Evolutionary conservation across 2,113 vertebrate species (phyloP).

Genomic region (Puma concolor): DNA sequence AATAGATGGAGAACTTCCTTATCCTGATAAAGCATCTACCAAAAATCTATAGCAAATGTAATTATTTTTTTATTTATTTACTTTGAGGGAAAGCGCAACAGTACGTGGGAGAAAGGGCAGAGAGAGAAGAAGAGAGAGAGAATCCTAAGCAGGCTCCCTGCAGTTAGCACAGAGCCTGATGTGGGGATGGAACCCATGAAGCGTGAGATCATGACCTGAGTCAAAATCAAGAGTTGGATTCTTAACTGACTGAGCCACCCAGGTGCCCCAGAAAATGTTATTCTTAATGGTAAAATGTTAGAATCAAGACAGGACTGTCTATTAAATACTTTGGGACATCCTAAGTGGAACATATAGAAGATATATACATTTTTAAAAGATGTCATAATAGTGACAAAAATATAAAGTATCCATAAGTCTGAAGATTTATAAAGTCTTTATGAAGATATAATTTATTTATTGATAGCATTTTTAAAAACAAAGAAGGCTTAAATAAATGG

Average conservation of each 20-base stretch:
- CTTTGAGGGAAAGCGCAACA: too few relatives aligned
- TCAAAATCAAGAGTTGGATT: too few relatives aligned
- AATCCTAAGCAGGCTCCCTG: too few relatives aligned
- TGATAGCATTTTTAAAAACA: not conserved
- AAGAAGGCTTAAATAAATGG: not conserved
- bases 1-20: not conserved
- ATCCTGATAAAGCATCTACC: not conserved
- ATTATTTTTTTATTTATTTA: not conserved
- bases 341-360: not conserved
- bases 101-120: too few relatives aligned
- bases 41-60: not conserved
- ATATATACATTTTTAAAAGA: not conserved
- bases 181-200: too few relatives aligned
- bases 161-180: too few relatives aligned
- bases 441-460: not conserved
- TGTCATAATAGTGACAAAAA: not conserved
- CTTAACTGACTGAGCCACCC: too few relatives aligned
- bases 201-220: too few relatives aligned
- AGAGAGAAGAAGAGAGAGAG: too few relatives aligned
- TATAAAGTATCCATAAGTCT: not conserved
- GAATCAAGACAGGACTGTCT: not conserved
- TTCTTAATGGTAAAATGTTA: not conserved
- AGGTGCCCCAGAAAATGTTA: too few relatives aligned
- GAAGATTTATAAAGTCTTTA: not conserved
- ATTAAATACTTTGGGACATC: not conserved